These are phyloP conservation scores for Leptinotarsa rubiginosa DNA, from an alignment of 2,888 invertebrate species.

Conservation along the genomic window DNA sequence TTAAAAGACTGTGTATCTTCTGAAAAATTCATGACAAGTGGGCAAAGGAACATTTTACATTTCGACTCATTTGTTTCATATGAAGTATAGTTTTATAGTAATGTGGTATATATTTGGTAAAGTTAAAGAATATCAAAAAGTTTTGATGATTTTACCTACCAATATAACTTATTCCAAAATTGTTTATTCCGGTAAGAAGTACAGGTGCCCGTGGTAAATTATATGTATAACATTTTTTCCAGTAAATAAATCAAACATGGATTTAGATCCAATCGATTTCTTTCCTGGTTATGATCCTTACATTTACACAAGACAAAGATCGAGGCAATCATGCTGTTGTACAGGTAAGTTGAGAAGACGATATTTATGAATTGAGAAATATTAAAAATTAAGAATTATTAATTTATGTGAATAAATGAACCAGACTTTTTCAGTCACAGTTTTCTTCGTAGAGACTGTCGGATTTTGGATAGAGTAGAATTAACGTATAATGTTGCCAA, in stretches of 20 bases:
- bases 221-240: conserved; percentile 1
- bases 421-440: neutral
- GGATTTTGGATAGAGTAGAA: neutral
- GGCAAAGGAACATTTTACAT: no score
- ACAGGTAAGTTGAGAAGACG: conserved; percentile 19
- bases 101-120: no score
- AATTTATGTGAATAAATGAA: neutral
- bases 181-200: neutral
- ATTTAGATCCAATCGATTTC: conserved; percentile 43
- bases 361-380: neutral
- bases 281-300: conserved; percentile 41
- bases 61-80: no score
- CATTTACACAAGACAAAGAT: conserved; percentile 12
- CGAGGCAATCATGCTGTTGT: conserved; percentile 18
- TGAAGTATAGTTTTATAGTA: no score
- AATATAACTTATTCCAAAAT: neutral
- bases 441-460: neutral
- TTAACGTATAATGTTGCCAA: no score
- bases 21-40: no score
- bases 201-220: no score
- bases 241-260: conserved; percentile 28
- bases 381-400: neutral
- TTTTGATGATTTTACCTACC: neutral
- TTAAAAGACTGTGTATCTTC: no score
- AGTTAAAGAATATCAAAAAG: neutral